Evolutionary conservation across 2,113 vertebrate genomes (phyloP).

Genomic region (Anarhynchus alexandrinus): DNA sequence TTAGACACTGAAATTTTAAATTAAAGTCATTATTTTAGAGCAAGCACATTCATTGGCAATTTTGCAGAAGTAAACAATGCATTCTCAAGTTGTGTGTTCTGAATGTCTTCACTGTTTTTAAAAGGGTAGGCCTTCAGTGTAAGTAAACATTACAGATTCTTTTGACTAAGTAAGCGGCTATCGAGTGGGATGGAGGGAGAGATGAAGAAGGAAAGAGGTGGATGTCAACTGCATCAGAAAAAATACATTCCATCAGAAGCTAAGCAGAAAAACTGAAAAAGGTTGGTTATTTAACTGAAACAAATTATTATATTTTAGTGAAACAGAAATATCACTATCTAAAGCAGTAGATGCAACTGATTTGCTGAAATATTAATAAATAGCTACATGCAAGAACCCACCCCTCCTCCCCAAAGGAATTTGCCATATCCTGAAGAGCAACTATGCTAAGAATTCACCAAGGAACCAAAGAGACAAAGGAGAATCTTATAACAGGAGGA

Average conservation of each 20-base stretch:
- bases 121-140: background rate
- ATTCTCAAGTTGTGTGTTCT: background rate
- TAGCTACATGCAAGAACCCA: background rate
- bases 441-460: constrained; percentile 27
- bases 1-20: background rate
- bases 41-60: background rate
- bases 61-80: background rate
- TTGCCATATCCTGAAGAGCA: background rate
- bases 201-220: background rate
- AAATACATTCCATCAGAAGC: background rate
- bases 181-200: background rate
- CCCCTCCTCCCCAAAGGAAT: background rate
- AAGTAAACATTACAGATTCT: background rate
- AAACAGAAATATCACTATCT: background rate
- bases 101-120: background rate
- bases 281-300: background rate
- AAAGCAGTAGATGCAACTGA: background rate
- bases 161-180: background rate
- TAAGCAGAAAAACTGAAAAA: background rate
- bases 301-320: too few relatives aligned
- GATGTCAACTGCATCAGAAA: background rate
- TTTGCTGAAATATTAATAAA: background rate
- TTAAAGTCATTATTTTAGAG: background rate
- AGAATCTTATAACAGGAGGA: background rate
- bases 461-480: background rate